Evolutionary conservation across 2,888 invertebrate species (phyloP).

Genomic region (Orchesellides sinensis): DNA sequence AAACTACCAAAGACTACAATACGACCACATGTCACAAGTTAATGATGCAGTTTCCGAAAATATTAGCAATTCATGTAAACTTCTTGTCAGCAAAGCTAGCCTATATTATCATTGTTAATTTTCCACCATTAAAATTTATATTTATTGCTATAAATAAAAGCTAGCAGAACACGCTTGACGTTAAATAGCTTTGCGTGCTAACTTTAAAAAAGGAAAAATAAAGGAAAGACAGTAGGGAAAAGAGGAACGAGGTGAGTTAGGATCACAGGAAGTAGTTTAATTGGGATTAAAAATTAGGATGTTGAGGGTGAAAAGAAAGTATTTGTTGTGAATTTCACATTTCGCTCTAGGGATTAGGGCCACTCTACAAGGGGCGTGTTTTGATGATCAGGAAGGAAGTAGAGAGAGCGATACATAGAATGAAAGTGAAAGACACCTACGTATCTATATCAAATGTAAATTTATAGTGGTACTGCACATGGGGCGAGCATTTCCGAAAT

Average conservation of each 20-base stretch:
- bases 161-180: no score
- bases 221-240: constrained; percentile 34
- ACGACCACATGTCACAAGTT: no score
- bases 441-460: constrained; percentile 48
- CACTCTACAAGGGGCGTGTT: constrained; percentile 63
- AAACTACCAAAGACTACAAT: no score
- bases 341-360: constrained; percentile 66
- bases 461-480: constrained; percentile 51
- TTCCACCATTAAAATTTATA: no score
- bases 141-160: no score
- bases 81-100: no score
- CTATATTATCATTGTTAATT: no score
- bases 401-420: constrained; percentile 56
- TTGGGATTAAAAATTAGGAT: constrained; percentile 49
- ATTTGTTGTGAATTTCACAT: constrained; percentile 45
- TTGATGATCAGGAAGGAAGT: constrained; percentile 65
- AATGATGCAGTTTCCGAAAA: no score
- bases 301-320: constrained; percentile 56
- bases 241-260: constrained; percentile 43
- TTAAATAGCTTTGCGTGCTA: no score
- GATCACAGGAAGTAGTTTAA: constrained; percentile 58
- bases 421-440: constrained; percentile 49
- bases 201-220: constrained; percentile 4
- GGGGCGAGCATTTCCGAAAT: constrained; percentile 62
- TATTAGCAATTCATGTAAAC: no score